phyloP scores from a whole-genome alignment of 2,888 invertebrate species.

The Junonia oenone region DNA sequence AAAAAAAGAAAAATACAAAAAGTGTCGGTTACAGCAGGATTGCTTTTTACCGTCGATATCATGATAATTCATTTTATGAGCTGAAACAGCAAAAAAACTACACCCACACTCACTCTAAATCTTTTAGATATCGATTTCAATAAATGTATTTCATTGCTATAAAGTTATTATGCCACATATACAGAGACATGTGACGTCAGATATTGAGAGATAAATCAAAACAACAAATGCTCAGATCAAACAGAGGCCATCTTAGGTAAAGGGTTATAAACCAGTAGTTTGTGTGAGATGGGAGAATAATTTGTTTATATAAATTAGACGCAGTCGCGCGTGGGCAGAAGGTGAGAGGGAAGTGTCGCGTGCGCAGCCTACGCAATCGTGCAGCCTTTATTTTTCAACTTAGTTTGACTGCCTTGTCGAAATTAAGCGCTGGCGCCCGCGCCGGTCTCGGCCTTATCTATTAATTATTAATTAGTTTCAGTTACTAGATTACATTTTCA shows the following conservation, averaged over 20 bases:
- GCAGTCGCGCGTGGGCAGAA: constrained; percentile 52
- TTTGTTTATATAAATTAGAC: constrained; percentile 66
- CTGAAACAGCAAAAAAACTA: too few relatives aligned
- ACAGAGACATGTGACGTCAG: not conserved
- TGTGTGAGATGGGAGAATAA: constrained; percentile 59
- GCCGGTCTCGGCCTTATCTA: constrained; percentile 32
- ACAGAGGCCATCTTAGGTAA: constrained; percentile 17
- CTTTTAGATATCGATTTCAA: too few relatives aligned
- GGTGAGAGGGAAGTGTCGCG: constrained; percentile 54
- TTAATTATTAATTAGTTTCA: constrained; percentile 31
- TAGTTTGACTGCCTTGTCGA: constrained; percentile 39
- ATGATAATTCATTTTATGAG: too few relatives aligned
- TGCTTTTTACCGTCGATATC: too few relatives aligned
- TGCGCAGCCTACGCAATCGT: constrained; percentile 62
- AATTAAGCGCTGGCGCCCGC: constrained; percentile 45
- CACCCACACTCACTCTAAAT: too few relatives aligned
- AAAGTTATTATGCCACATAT: not conserved
- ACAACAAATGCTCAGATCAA: constrained; percentile 9
- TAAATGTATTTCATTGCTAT: not conserved
- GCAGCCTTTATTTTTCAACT: constrained; percentile 56
- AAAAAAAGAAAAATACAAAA: too few relatives aligned
- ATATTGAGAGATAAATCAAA: not conserved
- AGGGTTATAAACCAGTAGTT: constrained; percentile 56
- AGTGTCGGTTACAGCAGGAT: too few relatives aligned
- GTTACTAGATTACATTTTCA: not conserved